Base-by-base conservation (phyloP, 2,888 invertebrate genomes). In the Fragum sueziense region DNA sequence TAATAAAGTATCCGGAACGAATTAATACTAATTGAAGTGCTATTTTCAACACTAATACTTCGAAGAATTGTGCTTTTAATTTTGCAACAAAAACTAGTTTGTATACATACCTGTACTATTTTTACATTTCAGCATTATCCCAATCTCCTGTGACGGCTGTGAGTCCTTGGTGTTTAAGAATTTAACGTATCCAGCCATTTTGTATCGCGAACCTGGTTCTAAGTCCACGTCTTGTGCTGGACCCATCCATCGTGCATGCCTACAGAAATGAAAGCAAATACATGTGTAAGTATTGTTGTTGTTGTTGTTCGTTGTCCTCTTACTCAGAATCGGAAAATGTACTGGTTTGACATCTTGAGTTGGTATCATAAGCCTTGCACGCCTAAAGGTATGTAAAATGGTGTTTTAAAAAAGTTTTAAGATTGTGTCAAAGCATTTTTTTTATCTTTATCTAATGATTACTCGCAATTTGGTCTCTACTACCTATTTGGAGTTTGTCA, bases 151-250 rank as follows among this genome's bases (percentile, higher is more conserved):
- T 29, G 65, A 70, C 20, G 34, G 27, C 29, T 51, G 61, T 7
- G 51, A 41, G n/a, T 70, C 27, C 27, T 61, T 47, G 2, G 62
- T 54, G 9, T n/a, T 52, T 14, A 74, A 33, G 2, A 78, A 51
- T 25, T 78, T 78, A 25, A 78, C 54, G 34, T 65, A 74, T n/a
- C 62, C 74, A 0, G 70, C 70, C 14, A 78, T 74, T 37, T 61
- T 74, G 47, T 78, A 78, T 11, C 68, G 33, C 4, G 29, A 51
- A 0, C 59, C 70, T 0, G 41, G 41, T 20, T 70, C 34, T 29
- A 78, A 4, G 34, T 65, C 14, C 14, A 78, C 52, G 31, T 4
- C n/a, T 33, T 78, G 78, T 2, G 78, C 62, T 0, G 69, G 29
- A 11, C 73, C 70, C 14, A 54, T 70, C 54, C 61, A 77, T 7